Evolutionary conservation across 2,888 invertebrate genomes (phyloP).

Genomic region (Plagiodera versicolora): DNA sequence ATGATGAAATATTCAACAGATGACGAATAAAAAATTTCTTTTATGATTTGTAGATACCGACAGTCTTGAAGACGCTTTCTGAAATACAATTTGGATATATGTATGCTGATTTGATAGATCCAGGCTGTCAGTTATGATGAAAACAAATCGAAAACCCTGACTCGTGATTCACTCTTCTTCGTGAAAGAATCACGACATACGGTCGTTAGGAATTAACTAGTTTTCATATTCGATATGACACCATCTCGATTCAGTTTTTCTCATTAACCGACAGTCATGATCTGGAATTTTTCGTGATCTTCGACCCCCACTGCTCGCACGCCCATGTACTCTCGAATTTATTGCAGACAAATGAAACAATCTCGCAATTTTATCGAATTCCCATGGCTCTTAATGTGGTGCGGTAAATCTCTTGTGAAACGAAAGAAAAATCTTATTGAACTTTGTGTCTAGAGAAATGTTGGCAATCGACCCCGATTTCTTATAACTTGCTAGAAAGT

Average conservation of each 20-base stretch:
- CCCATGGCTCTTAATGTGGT: slow-evolving; percentile 17
- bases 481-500: background rate
- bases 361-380: slow-evolving; percentile 25
- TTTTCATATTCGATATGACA: background rate
- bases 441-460: slow-evolving; percentile 19
- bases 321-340: slow-evolving; percentile 15
- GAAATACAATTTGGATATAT: too few relatives aligned
- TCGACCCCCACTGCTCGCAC: background rate
- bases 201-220: background rate
- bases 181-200: background rate
- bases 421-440: slow-evolving; percentile 15
- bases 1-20: too few relatives aligned
- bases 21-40: too few relatives aligned
- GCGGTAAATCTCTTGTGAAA: slow-evolving; percentile 17
- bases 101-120: too few relatives aligned
- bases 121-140: too few relatives aligned
- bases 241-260: slow-evolving; percentile 1
- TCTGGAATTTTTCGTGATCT: slow-evolving; percentile 5
- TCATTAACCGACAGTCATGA: slow-evolving; percentile 1
- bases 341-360: slow-evolving; percentile 22
- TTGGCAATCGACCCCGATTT: slow-evolving; percentile 31
- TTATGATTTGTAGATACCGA: too few relatives aligned
- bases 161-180: background rate
- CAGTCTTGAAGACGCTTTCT: too few relatives aligned
- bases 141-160: background rate